Evolutionary conservation across 2,113 vertebrate genomes (phyloP).

Genomic region (Symphodus melops): DNA sequence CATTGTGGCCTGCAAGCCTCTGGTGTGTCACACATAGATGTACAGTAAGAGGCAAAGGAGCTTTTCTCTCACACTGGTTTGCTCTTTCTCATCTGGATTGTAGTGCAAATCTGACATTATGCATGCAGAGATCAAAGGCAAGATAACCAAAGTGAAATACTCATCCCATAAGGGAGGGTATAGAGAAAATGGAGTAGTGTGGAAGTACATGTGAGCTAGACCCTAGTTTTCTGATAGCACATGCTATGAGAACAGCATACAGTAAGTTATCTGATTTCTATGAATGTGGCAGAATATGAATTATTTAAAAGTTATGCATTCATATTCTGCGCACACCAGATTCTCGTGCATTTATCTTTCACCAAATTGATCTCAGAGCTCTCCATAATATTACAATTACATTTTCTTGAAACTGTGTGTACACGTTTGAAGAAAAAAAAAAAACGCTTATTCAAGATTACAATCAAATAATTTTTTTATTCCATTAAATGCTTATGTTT

Average conservation of each 20-base stretch:
- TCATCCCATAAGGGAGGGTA: constrained; percentile 10
- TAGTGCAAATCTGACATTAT: constrained; percentile 15
- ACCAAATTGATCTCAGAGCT: constrained; percentile 9
- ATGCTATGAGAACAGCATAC: constrained; percentile 15
- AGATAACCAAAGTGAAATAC: constrained; percentile 32
- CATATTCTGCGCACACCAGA: constrained; percentile 48
- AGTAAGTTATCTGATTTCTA: constrained; percentile 29
- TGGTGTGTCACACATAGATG: constrained; percentile 26
- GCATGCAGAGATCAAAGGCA: constrained; percentile 31
- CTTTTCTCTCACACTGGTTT: constrained; percentile 5
- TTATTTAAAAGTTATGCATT: constrained; percentile 64
- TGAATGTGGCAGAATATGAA: constrained; percentile 46
- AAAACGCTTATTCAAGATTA: no score
- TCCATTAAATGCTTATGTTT: no score
- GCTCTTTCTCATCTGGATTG: constrained; percentile 18
- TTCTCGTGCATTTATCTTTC: constrained; percentile 27
- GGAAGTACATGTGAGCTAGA: constrained; percentile 11
- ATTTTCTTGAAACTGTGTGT: background rate
- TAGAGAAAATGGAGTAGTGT: background rate
- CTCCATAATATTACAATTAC: background rate
- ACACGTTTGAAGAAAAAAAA: no score
- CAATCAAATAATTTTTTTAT: no score
- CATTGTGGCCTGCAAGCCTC: constrained; percentile 20
- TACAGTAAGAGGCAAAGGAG: background rate
- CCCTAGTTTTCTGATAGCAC: background rate